Evolutionary conservation across 2,888 invertebrate genomes (phyloP).

Genomic region (Erpobdella octoculata): DNA sequence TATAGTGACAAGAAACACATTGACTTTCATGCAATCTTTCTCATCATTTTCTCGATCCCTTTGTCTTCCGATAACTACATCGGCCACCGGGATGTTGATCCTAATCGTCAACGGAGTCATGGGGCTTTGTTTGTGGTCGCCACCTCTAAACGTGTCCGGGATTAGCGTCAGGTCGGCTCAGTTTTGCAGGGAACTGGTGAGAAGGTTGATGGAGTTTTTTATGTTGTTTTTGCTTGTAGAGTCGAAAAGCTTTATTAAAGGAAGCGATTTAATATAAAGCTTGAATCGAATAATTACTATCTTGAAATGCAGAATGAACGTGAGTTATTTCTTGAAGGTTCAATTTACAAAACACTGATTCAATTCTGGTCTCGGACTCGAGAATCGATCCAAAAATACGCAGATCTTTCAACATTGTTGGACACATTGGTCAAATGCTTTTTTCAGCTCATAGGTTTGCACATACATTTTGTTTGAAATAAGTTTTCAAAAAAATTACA

Average conservation of each 20-base stretch:
- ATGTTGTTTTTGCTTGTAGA: not conserved
- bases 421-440: not conserved
- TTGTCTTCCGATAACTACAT: not conserved
- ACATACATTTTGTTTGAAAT: no score
- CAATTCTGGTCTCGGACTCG: no score
- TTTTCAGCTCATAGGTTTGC: not conserved
- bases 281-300: no score
- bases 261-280: no score
- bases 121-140: slow-evolving; percentile 90
- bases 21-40: slow-evolving; percentile 95
- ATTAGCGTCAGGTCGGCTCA: slow-evolving; percentile 84
- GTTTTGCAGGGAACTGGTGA: slow-evolving; percentile 84
- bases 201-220: slow-evolving; percentile 56
- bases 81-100: slow-evolving; percentile 70
- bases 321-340: no score
- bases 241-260: no score
- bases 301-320: no score
- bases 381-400: not conserved
- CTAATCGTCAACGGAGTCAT: slow-evolving; percentile 91
- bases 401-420: not conserved
- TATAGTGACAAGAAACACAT: slow-evolving; percentile 81
- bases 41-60: slow-evolving; percentile 9
- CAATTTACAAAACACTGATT: no score
- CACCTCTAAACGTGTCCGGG: slow-evolving; percentile 78
- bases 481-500: no score